Evolutionary conservation across 2,113 vertebrate genomes (phyloP), one percentile per base, ranked within the genome.

Genomic region (Oryzias woworae): DNA sequence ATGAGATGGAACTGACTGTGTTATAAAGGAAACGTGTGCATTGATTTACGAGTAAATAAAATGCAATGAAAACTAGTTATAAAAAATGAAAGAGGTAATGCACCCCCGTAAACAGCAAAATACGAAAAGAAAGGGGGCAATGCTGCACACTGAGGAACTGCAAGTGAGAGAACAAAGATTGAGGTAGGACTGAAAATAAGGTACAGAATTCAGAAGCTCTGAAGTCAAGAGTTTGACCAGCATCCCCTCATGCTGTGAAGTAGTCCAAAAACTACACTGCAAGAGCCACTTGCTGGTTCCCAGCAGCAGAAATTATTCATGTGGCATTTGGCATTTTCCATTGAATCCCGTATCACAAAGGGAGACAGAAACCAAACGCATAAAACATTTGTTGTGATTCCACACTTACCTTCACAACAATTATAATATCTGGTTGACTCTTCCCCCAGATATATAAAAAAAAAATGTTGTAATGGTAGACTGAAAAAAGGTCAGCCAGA

Each of bases 271-370:
- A 36, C 36, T 36, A 36, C 36, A 12, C 36, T 12, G 36, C 36
- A 36, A 36, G 36, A 36, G 10, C 36, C 36, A 36, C 36, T 36
- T 36, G 16, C 17, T 15, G 3, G 69, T 78, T 73, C 69, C 76
- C 65, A 57, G 50, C 62, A 57, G 46, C 10, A 68, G 58, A 75
- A 82, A 77, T 73, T 46, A 73, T 85, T 62, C 47, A 67, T 83
- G 73, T 76, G 62, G 55, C 69, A 75, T 85, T 83, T 81, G 70
- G 45, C 53, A 69, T 78, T 58, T 26, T 58, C 57, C 51, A 23
- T 46, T 58, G 47, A 23, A 62, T 59, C 61, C 49, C 31, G 43
- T 15, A 53, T 20, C 57, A 48, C 76, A 10, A 20, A 5, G 20
- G 7, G 59, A 3, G 6, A 43, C 44, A 23, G 2, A 5, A 7